Evolutionary conservation across 2,113 vertebrate species (phyloP), one percentile per base, ranked within the genome.

Genomic region (Panurus biarmicus): DNA sequence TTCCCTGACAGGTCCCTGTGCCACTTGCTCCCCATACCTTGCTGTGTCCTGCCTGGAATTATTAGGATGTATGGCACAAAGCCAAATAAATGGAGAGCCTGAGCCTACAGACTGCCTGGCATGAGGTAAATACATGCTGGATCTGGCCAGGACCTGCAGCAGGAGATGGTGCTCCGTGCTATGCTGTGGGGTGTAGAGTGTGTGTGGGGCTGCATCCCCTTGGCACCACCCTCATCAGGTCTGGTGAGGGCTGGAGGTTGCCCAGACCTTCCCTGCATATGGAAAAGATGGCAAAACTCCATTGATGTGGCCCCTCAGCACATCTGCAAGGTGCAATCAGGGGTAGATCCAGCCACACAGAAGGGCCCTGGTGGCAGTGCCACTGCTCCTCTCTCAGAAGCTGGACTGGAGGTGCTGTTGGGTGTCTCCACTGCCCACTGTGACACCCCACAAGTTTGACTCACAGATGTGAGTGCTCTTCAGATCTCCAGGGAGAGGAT

Each of bases 181-280:
- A 1, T 14, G 12, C 65, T n/a, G 56, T 2, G 7, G 40, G 26
- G 2, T 70, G 24, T 26, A 18, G 66, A 20, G 18, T 5, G 38
- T 6, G 7, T 50, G 26, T 1, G 45, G 15, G 15, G 35, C 50
- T 65, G 50, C n/a, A 25, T 22, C 33, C 26, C n/a, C 36, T n/a
- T 44, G 26, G 23, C 36, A 48, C 38, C 50, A 28, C 45, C 19
- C 8, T 4, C 6, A 1, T 23, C 13, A 33, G 17, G 23, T 7
- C 66, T 82, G 66, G 20, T 2, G 4, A 25, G 47, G 60, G 51
- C 31, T 67, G 47, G 15, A 40, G 20, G 20, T 25, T 62, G 29
- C 29, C 7, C 10, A 28, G 50, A 25, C 12, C 19, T 75, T 80
- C 26, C 6, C 26, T 3, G 1, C 25, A 9, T 0, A 1, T 0